Evolutionary conservation across 2,113 vertebrate species (phyloP), one percentile per base, ranked within the genome.

Genomic region (Gulo gulo): DNA sequence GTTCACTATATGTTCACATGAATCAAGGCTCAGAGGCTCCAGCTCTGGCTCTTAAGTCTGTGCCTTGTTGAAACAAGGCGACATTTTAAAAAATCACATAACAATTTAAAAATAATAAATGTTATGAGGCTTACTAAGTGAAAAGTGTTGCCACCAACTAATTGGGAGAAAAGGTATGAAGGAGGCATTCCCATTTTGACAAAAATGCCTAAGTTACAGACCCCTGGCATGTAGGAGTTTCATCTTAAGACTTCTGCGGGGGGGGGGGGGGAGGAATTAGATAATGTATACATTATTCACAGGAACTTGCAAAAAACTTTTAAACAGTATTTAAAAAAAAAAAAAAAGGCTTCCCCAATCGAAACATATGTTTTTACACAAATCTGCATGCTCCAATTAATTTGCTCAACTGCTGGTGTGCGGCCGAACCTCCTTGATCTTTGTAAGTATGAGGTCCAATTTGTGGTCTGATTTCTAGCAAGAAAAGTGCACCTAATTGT

Each of bases 331-430:
- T 90, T n/a, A 47, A 83, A 55, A 74, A 87, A 82, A 89, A 80
- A 93, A 90, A 97, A 94, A 52, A 87, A 55, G 18, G 10, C 21
- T 95, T 55, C 52, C 36, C 87, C 79, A 95, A 34, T 74, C n/a
- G 80, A 84, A 94, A 96, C 95, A 96, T 89, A 96, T 97, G 94
- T 97, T 98, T 98, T 98, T 97, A 98, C 80, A 97, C 87, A 97
- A 91, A 97, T 98, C 95, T 97, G 94, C 90, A 97, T 92, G 92
- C 94, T 98, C 97, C 96, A 97, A 96, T 98, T 94, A 97, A 55
- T 84, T 84, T 97, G 96, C 94, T 21, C 50, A 96, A 98, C 94
- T 90, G 83, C 93, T 78, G 92, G 96, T 95, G 13, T 87, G 65
- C 34, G 95, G 97, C 74, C 31, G 91, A n/a, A 94, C 78, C 2